A percentile compares a stretch with the other conserved stretches of the same genome.
phyloP scores from a whole-genome alignment of 2,797 vertebrate species.

The Poeciliopsis infans region DNA sequence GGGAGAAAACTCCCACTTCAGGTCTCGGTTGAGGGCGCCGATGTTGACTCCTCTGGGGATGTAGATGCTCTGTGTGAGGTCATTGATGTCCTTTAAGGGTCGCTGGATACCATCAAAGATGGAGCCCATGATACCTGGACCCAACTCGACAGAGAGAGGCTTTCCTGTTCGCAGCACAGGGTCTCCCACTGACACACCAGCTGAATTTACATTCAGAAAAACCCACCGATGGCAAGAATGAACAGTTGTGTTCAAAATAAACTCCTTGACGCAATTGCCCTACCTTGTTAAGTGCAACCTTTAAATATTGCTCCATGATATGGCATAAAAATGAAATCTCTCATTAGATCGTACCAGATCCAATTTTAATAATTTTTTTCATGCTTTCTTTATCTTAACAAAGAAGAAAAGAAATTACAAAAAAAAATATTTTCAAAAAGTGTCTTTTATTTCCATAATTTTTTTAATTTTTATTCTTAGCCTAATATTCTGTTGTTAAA shows the following conservation, averaged over 20 bases:
- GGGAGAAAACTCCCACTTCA: constrained; percentile 95
- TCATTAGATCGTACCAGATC: too few relatives aligned
- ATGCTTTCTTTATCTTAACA: too few relatives aligned
- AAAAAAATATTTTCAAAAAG: too few relatives aligned
- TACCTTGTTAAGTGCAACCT: background rate
- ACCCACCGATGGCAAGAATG: constrained; percentile 19
- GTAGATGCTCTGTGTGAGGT: constrained; percentile 94
- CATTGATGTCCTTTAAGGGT: constrained; percentile 93
- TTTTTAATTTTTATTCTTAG: too few relatives aligned
- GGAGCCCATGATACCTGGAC: constrained; percentile 97
- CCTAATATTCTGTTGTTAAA: too few relatives aligned
- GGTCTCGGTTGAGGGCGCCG: constrained; percentile 90
- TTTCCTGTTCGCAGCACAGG: constrained; percentile 97
- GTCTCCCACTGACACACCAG: constrained; percentile 95
- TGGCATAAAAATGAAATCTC: too few relatives aligned
- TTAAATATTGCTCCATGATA: background rate
- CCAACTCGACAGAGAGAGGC: constrained; percentile 94
- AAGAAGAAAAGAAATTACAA: too few relatives aligned
- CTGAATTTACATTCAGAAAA: constrained; percentile 86
- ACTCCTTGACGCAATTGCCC: background rate
- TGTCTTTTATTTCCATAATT: too few relatives aligned
- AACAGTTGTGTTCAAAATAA: background rate
- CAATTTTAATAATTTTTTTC: too few relatives aligned
- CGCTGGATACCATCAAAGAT: constrained; percentile 99
- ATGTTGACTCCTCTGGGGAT: constrained; percentile 97